These are phyloP conservation scores for Meghimatium bilineatum DNA, from an alignment of 2,888 invertebrate genomes.

Conservation along the genomic window DNA sequence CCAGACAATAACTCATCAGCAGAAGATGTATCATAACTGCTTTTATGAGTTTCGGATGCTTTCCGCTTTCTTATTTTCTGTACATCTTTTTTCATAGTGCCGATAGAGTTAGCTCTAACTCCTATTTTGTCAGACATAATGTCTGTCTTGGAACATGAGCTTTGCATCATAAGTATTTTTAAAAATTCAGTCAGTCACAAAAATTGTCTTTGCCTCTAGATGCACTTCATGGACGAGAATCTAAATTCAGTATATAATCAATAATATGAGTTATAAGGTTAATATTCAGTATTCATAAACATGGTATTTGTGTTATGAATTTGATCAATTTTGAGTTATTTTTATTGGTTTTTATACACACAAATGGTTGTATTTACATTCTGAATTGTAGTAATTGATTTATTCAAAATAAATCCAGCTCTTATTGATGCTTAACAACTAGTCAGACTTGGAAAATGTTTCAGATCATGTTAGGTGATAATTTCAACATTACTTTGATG, in stretches of 20 bases:
- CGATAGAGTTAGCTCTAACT: background rate
- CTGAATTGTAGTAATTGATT: too few relatives aligned
- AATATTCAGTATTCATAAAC: too few relatives aligned
- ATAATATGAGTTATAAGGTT: too few relatives aligned
- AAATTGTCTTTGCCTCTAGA: background rate
- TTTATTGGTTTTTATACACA: too few relatives aligned
- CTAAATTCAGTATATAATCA: background rate
- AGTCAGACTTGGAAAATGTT: too few relatives aligned
- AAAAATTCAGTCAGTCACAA: background rate
- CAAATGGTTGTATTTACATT: too few relatives aligned
- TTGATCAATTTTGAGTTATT: too few relatives aligned
- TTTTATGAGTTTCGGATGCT: conserved; percentile 50
- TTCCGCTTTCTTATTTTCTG: conserved; percentile 38
- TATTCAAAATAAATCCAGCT: too few relatives aligned
- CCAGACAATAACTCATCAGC: conserved; percentile 47
- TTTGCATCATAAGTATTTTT: background rate
- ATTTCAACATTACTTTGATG: too few relatives aligned
- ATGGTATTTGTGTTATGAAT: too few relatives aligned
- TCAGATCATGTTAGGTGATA: too few relatives aligned
- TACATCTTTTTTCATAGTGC: conserved; percentile 43
- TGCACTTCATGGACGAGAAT: background rate
- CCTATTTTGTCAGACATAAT: conserved; percentile 29
- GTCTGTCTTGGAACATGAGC: conserved; percentile 11
- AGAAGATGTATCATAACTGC: conserved; percentile 47
- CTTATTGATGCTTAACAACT: too few relatives aligned